Evolutionary conservation across 2,797 vertebrate genomes (phyloP).

Genomic region (Atherinosoma microstoma): DNA sequence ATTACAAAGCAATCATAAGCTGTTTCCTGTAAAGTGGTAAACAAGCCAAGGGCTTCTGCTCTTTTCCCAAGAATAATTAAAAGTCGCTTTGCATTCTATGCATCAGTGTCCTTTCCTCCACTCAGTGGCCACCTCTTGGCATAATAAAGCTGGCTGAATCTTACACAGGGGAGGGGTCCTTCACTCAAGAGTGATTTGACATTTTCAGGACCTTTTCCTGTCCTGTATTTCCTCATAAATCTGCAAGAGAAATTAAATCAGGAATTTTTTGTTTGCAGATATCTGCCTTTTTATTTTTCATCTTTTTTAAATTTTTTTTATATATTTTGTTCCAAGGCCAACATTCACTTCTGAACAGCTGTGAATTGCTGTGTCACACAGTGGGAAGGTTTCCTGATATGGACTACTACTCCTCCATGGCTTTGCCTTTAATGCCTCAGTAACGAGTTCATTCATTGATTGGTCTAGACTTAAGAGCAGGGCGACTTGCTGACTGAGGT

Average conservation of each 20-base stretch:
- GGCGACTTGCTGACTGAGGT: slow-evolving; percentile 33
- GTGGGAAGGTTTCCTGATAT: slow-evolving; percentile 41
- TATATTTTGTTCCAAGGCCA: slow-evolving; percentile 1
- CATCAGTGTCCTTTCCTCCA: slow-evolving; percentile 71
- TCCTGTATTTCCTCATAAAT: slow-evolving; percentile 29
- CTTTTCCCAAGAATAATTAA: slow-evolving; percentile 80
- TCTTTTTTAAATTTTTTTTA: background rate
- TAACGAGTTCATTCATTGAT: slow-evolving; percentile 59
- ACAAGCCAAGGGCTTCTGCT: slow-evolving; percentile 79
- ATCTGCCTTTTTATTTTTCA: background rate
- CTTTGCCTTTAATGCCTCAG: slow-evolving; percentile 41
- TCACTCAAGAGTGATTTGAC: slow-evolving; percentile 36
- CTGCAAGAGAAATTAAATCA: slow-evolving; percentile 16
- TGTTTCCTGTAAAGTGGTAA: slow-evolving; percentile 79
- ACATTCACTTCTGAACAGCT: slow-evolving; percentile 35
- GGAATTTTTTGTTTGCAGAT: slow-evolving; percentile 10
- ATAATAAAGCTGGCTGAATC: slow-evolving; percentile 55
- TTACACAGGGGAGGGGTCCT: slow-evolving; percentile 38
- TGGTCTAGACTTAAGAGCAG: slow-evolving; percentile 46
- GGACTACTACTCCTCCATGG: slow-evolving; percentile 34
- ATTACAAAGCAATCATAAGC: slow-evolving; percentile 82
- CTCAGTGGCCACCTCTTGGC: slow-evolving; percentile 64
- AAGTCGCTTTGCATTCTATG: slow-evolving; percentile 72
- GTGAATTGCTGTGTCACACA: slow-evolving; percentile 47
- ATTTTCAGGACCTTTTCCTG: slow-evolving; percentile 38